A percentile compares a stretch with the other conserved stretches of the same genome.
Conservation (phyloP, 2,888 invertebrate genomes). For the Leptarthrus brevirostris region DNA sequence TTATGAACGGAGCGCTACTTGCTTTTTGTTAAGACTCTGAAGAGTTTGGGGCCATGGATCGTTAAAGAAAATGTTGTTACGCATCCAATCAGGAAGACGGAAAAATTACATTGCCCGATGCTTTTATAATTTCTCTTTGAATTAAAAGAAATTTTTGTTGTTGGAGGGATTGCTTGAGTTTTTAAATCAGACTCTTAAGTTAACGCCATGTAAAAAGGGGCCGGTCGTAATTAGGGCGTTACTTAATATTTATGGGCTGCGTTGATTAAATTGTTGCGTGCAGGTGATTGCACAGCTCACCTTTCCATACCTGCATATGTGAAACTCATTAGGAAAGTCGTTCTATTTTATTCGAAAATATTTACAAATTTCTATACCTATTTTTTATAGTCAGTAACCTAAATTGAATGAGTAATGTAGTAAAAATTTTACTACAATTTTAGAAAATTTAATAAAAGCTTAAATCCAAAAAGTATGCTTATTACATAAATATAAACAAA, state of each 20-base stretch:
- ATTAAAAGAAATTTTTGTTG: neutral
- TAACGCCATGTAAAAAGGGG: constrained; percentile 24
- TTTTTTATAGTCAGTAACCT: no score
- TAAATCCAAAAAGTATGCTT: no score
- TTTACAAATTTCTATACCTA: no score
- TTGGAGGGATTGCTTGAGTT: neutral
- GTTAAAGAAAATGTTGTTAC: neutral
- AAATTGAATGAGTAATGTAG: no score
- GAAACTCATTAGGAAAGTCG: no score
- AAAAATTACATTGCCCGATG: neutral
- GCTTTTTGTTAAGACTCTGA: no score
- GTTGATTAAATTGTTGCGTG: constrained; percentile 67
- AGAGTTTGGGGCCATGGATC: no score
- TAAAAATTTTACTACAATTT: no score
- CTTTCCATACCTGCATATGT: no score
- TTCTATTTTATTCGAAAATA: no score
- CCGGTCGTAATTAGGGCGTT: constrained; percentile 24
- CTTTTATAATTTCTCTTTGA: neutral
- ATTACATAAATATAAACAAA: no score
- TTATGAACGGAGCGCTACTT: neutral
- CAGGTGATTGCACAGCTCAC: constrained; percentile 64
- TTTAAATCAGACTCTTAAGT: constrained; percentile 11
- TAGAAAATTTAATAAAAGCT: no score
- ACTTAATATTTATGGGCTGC: constrained; percentile 50
- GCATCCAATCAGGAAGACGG: neutral